phyloP scores from a whole-genome alignment of 2,113 vertebrate species.

The Dendrocopos noguchii region DNA sequence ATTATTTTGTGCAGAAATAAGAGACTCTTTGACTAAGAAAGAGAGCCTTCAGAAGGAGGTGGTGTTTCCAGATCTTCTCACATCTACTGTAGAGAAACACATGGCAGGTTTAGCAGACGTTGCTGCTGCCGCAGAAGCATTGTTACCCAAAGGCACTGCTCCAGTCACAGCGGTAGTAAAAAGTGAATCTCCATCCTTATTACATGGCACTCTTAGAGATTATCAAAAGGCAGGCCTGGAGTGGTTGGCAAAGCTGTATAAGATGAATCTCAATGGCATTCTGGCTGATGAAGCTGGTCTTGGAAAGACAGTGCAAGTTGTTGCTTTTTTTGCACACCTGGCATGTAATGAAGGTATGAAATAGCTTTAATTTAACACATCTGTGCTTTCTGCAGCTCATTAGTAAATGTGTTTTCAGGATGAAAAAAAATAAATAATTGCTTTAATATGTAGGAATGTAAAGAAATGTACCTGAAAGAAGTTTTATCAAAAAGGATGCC shows the following conservation, averaged over 20 bases:
- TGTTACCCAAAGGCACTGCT: slow-evolving; percentile 85
- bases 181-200: slow-evolving; percentile 71
- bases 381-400: not conserved
- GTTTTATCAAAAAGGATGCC: not conserved
- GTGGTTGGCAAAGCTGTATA: slow-evolving; percentile 85
- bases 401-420: not conserved
- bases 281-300: slow-evolving; percentile 87
- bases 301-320: slow-evolving; percentile 89
- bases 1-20: slow-evolving; percentile 67
- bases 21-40: slow-evolving; percentile 20
- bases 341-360: slow-evolving; percentile 85
- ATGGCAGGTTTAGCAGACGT: slow-evolving; percentile 83
- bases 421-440: not conserved
- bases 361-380: not conserved
- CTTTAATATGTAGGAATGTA: not conserved
- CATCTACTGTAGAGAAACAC: slow-evolving; percentile 75
- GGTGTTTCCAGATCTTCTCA: slow-evolving; percentile 84
- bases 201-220: slow-evolving; percentile 82
- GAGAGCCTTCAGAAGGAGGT: slow-evolving; percentile 67
- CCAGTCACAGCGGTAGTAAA: slow-evolving; percentile 77
- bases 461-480: not conserved
- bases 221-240: slow-evolving; percentile 89
- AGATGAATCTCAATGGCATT: slow-evolving; percentile 87
- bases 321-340: slow-evolving; percentile 87
- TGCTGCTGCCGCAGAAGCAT: slow-evolving; percentile 82